Evolutionary conservation across 1,140 invertebrate species (phyloP), one percentile per base, ranked within the genome.

Genomic region (Megalonaias nervosa): DNA sequence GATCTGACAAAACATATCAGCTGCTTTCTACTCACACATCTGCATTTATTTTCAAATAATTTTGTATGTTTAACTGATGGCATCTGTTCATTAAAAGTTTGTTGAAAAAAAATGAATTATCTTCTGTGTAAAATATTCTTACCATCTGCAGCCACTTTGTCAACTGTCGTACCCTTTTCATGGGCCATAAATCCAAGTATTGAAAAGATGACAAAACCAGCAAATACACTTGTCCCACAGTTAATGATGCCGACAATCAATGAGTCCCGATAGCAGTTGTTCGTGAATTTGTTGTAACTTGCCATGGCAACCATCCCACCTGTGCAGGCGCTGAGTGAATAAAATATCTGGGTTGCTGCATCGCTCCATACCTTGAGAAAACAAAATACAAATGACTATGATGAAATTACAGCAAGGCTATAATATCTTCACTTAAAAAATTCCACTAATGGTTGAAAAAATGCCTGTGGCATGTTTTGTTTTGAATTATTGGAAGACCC

Each of bases 141-240:
- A 90, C 90, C 90, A 79, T 81, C 87, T 60, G 84, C 82, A 55
- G 85, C 89, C 0, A 90, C 89, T 19, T 88, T 81, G 2, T 71
- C 70, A 6, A 91, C 85, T 13, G 68, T 70, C 0, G 89, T 85
- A 23, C 85, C 84, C 70, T 90, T 91, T 73, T 89, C 87, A 21
- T 81, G 67, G 1, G 89, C 90, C 83, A 90, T 90, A 74, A 89
- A 90, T n/a, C 98, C 98, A 73, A 99, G 96, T 23, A 99, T 96
- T 0, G 97, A 97, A 88, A 99, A 99, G 14, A 99, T 97, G 5
- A 99, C 98, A 67, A 99, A 95, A 0, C 97, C 98, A 73, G 98
- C 98, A 89, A 99, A 99, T 94, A 99, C 96, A 12, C 97, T 99
- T 0, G 98, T 99, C 69, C 95, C 94, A 86, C 97, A 98, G 89